Conservation (phyloP, 2,797 vertebrate genomes). For the Cyclopterus lumpus region DNA sequence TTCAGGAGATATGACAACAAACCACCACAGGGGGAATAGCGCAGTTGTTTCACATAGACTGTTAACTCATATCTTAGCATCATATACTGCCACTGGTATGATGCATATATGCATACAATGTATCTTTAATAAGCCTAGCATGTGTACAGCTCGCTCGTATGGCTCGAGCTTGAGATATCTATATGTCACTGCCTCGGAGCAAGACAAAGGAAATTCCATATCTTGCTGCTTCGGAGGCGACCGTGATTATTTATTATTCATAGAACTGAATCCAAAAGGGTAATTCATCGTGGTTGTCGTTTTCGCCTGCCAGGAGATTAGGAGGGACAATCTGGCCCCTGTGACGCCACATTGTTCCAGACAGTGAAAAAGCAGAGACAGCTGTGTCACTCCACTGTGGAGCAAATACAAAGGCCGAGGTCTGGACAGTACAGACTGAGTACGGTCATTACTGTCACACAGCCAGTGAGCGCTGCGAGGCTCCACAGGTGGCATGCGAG, state of each 20-base stretch:
- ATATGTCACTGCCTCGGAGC: conserved; percentile 33
- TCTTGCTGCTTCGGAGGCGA: conserved; percentile 16
- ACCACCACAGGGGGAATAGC: conserved; percentile 3
- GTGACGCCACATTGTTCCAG: conserved; percentile 69
- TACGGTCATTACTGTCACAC: conserved; percentile 56
- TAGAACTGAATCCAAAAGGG: conserved; percentile 35
- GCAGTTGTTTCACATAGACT: conserved; percentile 5
- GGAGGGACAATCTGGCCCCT: conserved; percentile 66
- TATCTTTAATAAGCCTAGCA: conserved; percentile 30
- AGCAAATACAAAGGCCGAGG: conserved; percentile 60
- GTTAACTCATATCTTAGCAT: conserved; percentile 22
- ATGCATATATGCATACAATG: conserved; percentile 30
- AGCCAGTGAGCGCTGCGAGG: background rate
- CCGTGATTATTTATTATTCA: conserved; percentile 64
- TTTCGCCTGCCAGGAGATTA: conserved; percentile 65
- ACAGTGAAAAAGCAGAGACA: conserved; percentile 74
- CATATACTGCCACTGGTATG: conserved; percentile 9
- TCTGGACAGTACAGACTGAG: conserved; percentile 45
- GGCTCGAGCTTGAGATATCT: conserved; percentile 24
- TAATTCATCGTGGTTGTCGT: conserved; percentile 60
- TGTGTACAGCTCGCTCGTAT: conserved; percentile 2
- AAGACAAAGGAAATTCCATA: conserved; percentile 19
- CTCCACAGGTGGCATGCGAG: conserved; percentile 61
- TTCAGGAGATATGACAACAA: conserved; percentile 24
- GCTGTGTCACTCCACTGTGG: conserved; percentile 68